These are phyloP conservation scores for Neostethus bicornis DNA, from an alignment of 2,797 vertebrate genomes.

Conservation along the genomic window DNA sequence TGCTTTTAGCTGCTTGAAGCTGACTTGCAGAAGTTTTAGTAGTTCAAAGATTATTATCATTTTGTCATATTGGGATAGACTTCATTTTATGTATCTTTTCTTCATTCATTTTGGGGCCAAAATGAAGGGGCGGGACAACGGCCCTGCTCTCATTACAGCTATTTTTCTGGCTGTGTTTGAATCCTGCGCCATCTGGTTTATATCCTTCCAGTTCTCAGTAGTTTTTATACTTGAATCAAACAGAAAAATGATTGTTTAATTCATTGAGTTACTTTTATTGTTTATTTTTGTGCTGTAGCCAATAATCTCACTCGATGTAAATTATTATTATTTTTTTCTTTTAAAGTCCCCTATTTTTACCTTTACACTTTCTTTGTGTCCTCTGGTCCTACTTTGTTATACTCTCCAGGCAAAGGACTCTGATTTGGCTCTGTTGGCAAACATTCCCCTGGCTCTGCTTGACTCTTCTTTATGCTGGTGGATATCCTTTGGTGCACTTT, in stretches of 20 bases:
- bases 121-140: slow-evolving; percentile 80
- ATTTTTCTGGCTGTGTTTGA: slow-evolving; percentile 85
- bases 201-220: slow-evolving; percentile 81
- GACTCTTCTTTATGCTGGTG: slow-evolving; percentile 92
- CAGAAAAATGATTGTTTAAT: neutral
- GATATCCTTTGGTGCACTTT: slow-evolving; percentile 86
- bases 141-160: slow-evolving; percentile 77
- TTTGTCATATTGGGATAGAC: slow-evolving; percentile 19
- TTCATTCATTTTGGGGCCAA: slow-evolving; percentile 28
- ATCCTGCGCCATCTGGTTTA: slow-evolving; percentile 85
- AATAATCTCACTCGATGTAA: slow-evolving; percentile 35
- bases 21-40: too few relatives aligned
- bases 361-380: slow-evolving; percentile 26
- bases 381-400: slow-evolving; percentile 43
- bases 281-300: slow-evolving; percentile 37
- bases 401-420: slow-evolving; percentile 85
- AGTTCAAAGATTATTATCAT: slow-evolving; percentile 10
- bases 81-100: slow-evolving; percentile 40
- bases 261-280: slow-evolving; percentile 8
- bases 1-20: neutral
- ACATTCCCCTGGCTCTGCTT: slow-evolving; percentile 89
- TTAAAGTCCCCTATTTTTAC: slow-evolving; percentile 18
- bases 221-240: neutral
- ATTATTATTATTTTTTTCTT: slow-evolving; percentile 24
- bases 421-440: slow-evolving; percentile 88